A percentile compares a stretch with the other conserved stretches of the same genome.
Conservation (phyloP, 2,113 vertebrate species). For the Oreochromis tanganicae region DNA sequence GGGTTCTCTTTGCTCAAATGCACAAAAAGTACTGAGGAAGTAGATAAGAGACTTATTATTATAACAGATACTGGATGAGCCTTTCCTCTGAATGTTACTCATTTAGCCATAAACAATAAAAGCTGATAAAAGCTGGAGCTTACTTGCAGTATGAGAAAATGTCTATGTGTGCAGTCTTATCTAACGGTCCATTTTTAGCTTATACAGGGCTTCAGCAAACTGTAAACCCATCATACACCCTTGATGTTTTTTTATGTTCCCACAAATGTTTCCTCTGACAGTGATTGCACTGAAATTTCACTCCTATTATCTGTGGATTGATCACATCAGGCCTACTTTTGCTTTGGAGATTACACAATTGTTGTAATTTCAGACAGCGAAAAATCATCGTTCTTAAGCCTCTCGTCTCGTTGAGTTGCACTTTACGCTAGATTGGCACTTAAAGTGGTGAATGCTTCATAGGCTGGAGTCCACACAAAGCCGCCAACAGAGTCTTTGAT, state of each 20-base stretch:
- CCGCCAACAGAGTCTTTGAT: slow-evolving; percentile 59
- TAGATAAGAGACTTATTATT: not conserved
- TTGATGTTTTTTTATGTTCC: not conserved
- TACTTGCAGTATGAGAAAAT: not conserved
- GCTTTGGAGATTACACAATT: slow-evolving; percentile 22
- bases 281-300: slow-evolving; percentile 43
- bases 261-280: slow-evolving; percentile 8
- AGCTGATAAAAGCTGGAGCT: not conserved
- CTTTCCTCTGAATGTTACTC: not conserved
- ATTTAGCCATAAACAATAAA: not conserved
- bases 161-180: not conserved
- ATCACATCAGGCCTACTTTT: slow-evolving; percentile 25
- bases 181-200: not conserved
- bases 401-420: slow-evolving; percentile 18
- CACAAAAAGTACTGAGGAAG: not conserved
- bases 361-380: slow-evolving; percentile 34
- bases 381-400: slow-evolving; percentile 22
- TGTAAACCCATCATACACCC: not conserved
- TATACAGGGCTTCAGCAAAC: not conserved
- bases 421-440: slow-evolving; percentile 51
- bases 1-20: not conserved
- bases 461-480: slow-evolving; percentile 43
- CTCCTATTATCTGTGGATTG: slow-evolving; percentile 26
- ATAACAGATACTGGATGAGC: not conserved
- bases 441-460: slow-evolving; percentile 31